Base-by-base conservation (phyloP, 2,797 vertebrate genomes). In the Halcyon leucocephala region DNA sequence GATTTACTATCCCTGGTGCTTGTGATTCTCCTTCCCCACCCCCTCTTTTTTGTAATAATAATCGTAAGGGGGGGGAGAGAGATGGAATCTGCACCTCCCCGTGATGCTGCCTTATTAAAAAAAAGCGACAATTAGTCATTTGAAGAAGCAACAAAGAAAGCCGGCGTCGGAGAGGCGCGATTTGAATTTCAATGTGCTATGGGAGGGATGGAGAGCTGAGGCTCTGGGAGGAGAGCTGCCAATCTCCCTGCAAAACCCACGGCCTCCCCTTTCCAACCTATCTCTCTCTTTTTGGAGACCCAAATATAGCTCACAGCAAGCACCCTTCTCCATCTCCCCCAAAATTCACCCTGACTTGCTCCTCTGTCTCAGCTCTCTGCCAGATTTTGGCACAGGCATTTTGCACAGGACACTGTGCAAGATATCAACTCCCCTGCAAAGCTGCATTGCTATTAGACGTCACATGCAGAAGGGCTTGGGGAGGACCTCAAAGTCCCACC, bases 91-190 rank as follows among this genome's bases (percentile, higher is more conserved):
- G 61, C 81, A 54, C 77, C 71, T 87, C 91, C 76, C 77, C 42
- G 9, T 13, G 42, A 64, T 60, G 70, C 70, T 70, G 85, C 57
- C 64, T 84, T 81, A 82, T 90, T 88, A 44, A 46, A 35, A 86
- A 92, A 80, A 89, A 94, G 83, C 76, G 89, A 80, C 93, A 95
- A 96, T 95, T 95, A 96, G 95, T 94, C 95, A 88, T 93, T 89
- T 79, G 85, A 94, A 79, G 73, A 80, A 90, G 86, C 77, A 86
- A 89, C 93, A 92, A 95, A 84, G 93, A 86, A 54, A 85, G 42
- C 31, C 51, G 1, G 89, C 29, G 5, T 28, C 3, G 4, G 81
- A 83, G 87, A 82, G 52, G 72, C 35, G 7, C 19, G 21, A 70
- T 77, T 85, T 82, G 95, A 86, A 97, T 96, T 79, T 93, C 95